Conservation (phyloP, 2,113 vertebrate species). For the Indicator maculatus region DNA sequence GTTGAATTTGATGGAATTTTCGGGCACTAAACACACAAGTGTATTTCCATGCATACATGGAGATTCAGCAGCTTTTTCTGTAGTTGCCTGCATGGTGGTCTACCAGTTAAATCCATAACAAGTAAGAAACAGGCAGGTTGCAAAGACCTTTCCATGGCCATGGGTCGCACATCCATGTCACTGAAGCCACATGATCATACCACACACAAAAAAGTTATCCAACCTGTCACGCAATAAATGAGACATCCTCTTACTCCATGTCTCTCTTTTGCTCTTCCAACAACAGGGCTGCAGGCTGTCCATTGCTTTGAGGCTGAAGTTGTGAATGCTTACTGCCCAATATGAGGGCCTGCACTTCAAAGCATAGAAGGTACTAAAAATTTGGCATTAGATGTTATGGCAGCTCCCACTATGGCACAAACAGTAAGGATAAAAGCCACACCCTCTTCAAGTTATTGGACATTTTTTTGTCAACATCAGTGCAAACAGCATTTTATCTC, state of each 20-base stretch:
- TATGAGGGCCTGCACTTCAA: not conserved
- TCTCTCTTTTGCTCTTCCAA: not conserved
- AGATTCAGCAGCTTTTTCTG: not conserved
- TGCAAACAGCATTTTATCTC: not conserved
- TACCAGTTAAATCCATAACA: not conserved
- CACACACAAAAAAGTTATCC: not conserved
- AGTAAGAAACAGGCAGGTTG: not conserved
- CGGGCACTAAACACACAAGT: not conserved
- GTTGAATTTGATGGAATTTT: not conserved
- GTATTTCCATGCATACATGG: not conserved
- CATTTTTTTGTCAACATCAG: not conserved
- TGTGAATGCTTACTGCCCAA: not conserved
- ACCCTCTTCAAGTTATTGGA: not conserved
- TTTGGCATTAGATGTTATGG: not conserved
- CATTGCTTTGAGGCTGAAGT: not conserved
- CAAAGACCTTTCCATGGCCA: not conserved
- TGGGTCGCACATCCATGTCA: not conserved
- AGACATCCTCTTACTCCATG: not conserved
- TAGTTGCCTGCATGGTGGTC: not conserved
- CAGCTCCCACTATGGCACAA: not conserved
- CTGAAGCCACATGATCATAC: not conserved
- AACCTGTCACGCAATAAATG: not conserved
- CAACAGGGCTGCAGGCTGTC: not conserved
- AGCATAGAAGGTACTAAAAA: not conserved
- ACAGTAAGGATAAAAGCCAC: not conserved